These are phyloP conservation scores for Trachelus iudaicus DNA, from an alignment of 2,888 invertebrate species.

Conservation along the genomic window DNA sequence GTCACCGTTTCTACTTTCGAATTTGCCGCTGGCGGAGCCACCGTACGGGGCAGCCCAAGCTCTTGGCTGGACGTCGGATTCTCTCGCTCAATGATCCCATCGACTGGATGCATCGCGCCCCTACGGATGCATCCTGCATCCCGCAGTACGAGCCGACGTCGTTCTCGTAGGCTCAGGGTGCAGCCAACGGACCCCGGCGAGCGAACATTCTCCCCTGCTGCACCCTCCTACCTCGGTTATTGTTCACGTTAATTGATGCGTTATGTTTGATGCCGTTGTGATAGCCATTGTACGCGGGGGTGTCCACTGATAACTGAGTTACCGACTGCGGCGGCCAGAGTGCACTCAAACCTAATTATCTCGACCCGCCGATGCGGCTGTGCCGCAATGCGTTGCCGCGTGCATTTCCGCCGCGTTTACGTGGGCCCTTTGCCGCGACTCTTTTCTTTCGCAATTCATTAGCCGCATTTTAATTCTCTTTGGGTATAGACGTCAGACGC, in stretches of 20 bases:
- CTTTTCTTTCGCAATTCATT: neutral
- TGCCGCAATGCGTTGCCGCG: conserved; percentile 58
- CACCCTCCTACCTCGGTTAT: conserved; percentile 57
- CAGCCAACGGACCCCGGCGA: neutral
- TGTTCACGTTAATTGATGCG: conserved; percentile 67
- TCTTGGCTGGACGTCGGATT: neutral
- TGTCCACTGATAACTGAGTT: conserved; percentile 67
- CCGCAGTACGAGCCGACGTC: neutral
- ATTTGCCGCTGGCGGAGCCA: neutral
- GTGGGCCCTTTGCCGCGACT: neutral
- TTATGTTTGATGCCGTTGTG: conserved; percentile 66
- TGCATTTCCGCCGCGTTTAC: conserved; percentile 18
- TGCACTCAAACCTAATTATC: conserved; percentile 67
- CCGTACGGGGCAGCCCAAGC: neutral
- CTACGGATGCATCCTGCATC: neutral
- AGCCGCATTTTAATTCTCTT: conserved; percentile 20
- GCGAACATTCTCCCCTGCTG: neutral
- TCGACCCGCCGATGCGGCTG: conserved; percentile 62
- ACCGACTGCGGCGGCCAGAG: conserved; percentile 65
- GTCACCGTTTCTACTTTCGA: neutral
- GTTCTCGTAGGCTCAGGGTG: neutral
- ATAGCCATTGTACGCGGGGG: conserved; percentile 65
- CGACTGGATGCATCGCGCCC: neutral
- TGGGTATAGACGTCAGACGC: neutral
- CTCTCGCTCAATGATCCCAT: neutral